A percentile compares a stretch with the other conserved stretches of the same genome.
phyloP scores from a whole-genome alignment of 2,888 invertebrate species.

The Synanthedon tipuliformis region DNA sequence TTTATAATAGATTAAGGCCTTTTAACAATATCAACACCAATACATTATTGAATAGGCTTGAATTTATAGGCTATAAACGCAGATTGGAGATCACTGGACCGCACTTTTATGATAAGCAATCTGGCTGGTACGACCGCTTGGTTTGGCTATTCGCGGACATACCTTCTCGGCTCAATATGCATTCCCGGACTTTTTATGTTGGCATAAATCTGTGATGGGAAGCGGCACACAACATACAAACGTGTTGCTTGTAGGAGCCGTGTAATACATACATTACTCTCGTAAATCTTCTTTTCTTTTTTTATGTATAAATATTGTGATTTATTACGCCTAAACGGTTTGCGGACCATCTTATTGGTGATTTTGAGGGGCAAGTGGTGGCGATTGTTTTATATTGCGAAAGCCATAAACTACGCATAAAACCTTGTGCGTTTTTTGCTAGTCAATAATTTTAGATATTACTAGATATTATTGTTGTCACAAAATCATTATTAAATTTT shows the following conservation, averaged over 20 bases:
- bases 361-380: conserved; percentile 6
- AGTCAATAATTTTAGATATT: too few species aligned
- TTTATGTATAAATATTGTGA: conserved; percentile 6
- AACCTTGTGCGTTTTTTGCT: too few species aligned
- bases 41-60: conserved; percentile 50
- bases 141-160: conserved; percentile 35
- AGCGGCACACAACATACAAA: conserved; percentile 9
- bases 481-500: too few species aligned
- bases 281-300: conserved; percentile 18
- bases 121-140: conserved; percentile 30
- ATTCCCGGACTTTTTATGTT: conserved; percentile 57
- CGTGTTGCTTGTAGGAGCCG: conserved; percentile 26
- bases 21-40: conserved; percentile 51
- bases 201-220: conserved; percentile 55
- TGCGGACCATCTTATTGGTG: conserved; percentile 8
- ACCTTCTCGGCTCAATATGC: conserved; percentile 49
- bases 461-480: too few species aligned
- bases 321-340: conserved; percentile 7
- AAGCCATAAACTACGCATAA: background rate
- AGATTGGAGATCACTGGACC: conserved; percentile 64
- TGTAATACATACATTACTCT: conserved; percentile 22
- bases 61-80: conserved; percentile 56
- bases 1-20: conserved; percentile 35
- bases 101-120: conserved; percentile 63
- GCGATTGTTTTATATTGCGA: conserved; percentile 1